Conservation (phyloP, 1,140 invertebrate genomes). For the Drosophila elegans region DNA sequence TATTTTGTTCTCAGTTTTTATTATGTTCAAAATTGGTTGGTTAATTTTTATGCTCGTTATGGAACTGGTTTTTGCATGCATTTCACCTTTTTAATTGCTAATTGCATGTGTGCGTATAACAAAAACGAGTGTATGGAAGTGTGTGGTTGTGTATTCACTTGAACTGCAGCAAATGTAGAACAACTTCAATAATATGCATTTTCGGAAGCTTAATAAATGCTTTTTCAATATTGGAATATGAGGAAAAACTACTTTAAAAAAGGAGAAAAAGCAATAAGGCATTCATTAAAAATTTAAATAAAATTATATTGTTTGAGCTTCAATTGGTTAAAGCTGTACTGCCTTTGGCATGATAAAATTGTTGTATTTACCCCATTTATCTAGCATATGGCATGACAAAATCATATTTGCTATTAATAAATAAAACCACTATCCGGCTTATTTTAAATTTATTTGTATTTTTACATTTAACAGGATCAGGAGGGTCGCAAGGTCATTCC, state of each 20-base stretch:
- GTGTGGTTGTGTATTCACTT: conserved; percentile 11
- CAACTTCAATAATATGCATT: not conserved
- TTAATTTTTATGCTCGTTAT: conserved; percentile 66
- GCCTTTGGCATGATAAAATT: conserved; percentile 2
- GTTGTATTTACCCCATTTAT: not conserved
- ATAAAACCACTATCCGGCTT: conserved; percentile 2
- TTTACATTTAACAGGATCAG: conserved; percentile 57
- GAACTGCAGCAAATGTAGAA: not conserved
- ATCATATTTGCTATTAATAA: not conserved
- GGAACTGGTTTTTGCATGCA: conserved; percentile 59
- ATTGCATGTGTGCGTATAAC: conserved; percentile 29
- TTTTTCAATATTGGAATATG: no score
- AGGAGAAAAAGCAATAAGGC: no score
- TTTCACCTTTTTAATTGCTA: conserved; percentile 62
- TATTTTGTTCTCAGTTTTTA: conserved; percentile 27
- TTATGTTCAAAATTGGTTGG: conserved; percentile 43
- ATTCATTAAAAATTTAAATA: no score
- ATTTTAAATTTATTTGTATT: not conserved
- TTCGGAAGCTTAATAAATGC: no score
- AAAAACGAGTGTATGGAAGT: conserved; percentile 9
- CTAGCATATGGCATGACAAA: conserved; percentile 27
- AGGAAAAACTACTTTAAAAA: no score
- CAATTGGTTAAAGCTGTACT: not conserved
- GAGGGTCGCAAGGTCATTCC: conserved; percentile 78
- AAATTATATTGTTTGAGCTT: no score